phyloP scores from a whole-genome alignment of 2,888 invertebrate species.

The Drosophila borealis region DNA sequence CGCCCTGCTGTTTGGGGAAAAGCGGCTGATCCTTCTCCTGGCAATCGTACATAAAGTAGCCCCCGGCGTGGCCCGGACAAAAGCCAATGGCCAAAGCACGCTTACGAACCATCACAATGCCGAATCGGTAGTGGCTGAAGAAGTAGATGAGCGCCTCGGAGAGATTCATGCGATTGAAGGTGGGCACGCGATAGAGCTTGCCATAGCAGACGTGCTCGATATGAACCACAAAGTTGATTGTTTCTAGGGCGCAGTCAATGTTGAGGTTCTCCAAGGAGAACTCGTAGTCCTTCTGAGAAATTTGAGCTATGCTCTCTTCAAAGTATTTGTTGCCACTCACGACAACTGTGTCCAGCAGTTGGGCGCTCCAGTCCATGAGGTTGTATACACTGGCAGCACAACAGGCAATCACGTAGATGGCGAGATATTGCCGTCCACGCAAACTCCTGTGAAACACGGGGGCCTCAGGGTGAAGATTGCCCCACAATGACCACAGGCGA shows the following conservation, averaged over 20 bases:
- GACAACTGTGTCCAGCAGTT: conserved; percentile 88
- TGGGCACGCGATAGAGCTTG: conserved; percentile 86
- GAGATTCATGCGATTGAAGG: conserved; percentile 87
- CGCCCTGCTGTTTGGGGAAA: conserved; percentile 87
- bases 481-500: conserved; percentile 89
- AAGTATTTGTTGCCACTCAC: conserved; percentile 87
- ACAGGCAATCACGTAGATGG: conserved; percentile 87
- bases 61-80: conserved; percentile 80
- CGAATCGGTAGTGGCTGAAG: conserved; percentile 86
- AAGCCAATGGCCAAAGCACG: conserved; percentile 87
- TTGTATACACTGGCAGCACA: conserved; percentile 87
- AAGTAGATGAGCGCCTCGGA: conserved; percentile 88
- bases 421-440: conserved; percentile 88
- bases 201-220: conserved; percentile 87
- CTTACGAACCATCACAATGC: conserved; percentile 86
- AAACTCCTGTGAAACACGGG: conserved; percentile 86
- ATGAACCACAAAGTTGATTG: conserved; percentile 87
- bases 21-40: conserved; percentile 87
- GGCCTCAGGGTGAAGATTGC: conserved; percentile 88
- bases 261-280: conserved; percentile 87
- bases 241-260: conserved; percentile 86
- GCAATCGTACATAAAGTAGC: conserved; percentile 89
- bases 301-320: conserved; percentile 85
- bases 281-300: conserved; percentile 86
- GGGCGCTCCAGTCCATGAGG: conserved; percentile 88